Conservation (phyloP, 2,888 invertebrate genomes). For the Cheilosia grossa region DNA sequence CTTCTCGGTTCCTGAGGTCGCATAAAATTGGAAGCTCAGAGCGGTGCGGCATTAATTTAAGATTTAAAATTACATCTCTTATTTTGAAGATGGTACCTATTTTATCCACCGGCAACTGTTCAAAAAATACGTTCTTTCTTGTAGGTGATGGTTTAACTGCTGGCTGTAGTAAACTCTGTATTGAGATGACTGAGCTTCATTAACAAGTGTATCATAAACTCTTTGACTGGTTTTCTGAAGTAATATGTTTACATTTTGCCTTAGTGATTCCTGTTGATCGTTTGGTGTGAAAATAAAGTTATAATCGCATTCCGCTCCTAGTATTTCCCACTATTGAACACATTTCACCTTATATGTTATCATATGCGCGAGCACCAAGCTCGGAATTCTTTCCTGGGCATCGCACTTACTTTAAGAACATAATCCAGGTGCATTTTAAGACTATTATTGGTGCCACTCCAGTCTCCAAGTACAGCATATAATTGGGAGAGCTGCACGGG, state of each 20-base stretch:
- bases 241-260: not conserved
- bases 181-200: constrained; percentile 6
- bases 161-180: constrained; percentile 3
- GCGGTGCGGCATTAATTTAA: not conserved
- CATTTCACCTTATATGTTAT: not conserved
- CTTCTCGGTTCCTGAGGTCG: not conserved
- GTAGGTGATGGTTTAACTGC: not conserved
- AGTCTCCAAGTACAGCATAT: not conserved
- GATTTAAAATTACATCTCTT: not conserved
- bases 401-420: not conserved
- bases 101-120: not conserved
- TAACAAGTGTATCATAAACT: not conserved
- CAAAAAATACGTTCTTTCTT: not conserved
- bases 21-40: not conserved
- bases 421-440: not conserved
- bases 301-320: constrained; percentile 8
- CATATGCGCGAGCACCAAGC: not conserved
- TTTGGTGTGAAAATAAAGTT: not conserved
- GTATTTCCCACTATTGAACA: too few species aligned
- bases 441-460: not conserved
- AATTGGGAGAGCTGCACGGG: not conserved
- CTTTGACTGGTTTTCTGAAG: not conserved
- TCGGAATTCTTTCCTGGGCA: constrained; percentile 5
- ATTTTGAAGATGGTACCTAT: not conserved
- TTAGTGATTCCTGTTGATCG: not conserved